Percentiles rank a stretch among this genome's conserved stretches.
phyloP scores from a whole-genome alignment of 2,888 invertebrate species.

The Phorcus lineatus region DNA sequence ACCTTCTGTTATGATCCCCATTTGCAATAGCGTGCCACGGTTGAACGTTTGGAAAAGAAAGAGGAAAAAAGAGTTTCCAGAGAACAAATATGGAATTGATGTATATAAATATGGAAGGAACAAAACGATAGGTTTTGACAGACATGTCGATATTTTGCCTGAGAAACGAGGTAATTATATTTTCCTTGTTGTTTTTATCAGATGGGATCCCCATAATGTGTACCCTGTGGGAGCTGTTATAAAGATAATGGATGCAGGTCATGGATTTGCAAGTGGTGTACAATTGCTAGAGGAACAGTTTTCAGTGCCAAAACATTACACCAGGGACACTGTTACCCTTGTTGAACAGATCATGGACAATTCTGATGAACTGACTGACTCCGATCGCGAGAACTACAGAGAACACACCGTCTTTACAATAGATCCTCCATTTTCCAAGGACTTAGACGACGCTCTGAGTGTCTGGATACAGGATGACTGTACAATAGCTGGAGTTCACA shows the following conservation, averaged over 20 bases:
- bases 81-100: not conserved
- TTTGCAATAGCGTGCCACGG: not conserved
- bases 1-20: not conserved
- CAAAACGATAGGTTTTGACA: constrained; percentile 27
- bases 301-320: constrained; percentile 27
- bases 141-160: constrained; percentile 32
- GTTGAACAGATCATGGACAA: not conserved
- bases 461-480: constrained; percentile 32
- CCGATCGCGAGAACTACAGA: constrained; percentile 39
- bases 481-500: constrained; percentile 50
- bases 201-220: constrained; percentile 42
- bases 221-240: constrained; percentile 54
- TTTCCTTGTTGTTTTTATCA: constrained; percentile 50
- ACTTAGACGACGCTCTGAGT: constrained; percentile 56
- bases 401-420: constrained; percentile 48
- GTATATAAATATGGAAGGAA: constrained; percentile 12
- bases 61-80: not conserved
- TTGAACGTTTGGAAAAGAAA: not conserved
- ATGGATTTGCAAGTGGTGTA: constrained; percentile 26
- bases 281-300: constrained; percentile 28
- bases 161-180: constrained; percentile 43
- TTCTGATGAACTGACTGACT: not conserved
- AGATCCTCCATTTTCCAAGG: constrained; percentile 46
- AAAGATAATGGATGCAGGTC: constrained; percentile 39
- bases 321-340: not conserved